Base-by-base conservation (phyloP, 2,888 invertebrate genomes). In the Phymatocera aterrima region DNA sequence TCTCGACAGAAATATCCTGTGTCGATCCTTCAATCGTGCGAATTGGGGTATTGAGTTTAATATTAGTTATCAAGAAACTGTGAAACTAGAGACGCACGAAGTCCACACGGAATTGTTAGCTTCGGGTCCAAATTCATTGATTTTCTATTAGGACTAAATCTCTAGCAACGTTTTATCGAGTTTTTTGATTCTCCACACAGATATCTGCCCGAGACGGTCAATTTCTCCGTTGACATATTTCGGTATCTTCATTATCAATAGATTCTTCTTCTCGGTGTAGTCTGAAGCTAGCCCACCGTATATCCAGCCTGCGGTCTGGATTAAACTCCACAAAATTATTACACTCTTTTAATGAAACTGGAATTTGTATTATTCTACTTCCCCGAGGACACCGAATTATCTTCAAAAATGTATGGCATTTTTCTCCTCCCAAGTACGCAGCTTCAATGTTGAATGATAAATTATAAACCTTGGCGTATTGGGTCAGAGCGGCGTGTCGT, bases 1-100 rank as follows among this genome's bases (percentile, higher is more conserved):
- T 72, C 72, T 15, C 34, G 37, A 3, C 48, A n/a, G 57, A 21
- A 75, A 60, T 57, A 75, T 72, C 72, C 72, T 48, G 48, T 21
- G 68, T 68, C 28, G 68, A 68, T 68, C 6, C 40, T 24, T 28
- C 24, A 12, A 68, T 68, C 24, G 68, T 12, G 43, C 4, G 15
- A 46, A 68, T 68, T 64, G 21, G 15, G 68, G 24, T 46, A 68
- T 68, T 28, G n/a, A 15, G 28, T n/a, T n/a, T n/a, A n/a, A n/a
- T n/a, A n/a, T n/a, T n/a, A n/a, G n/a, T 64, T 64, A 64, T 8
- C 34, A 64, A 34, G 64, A 18, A 6, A 64, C 8, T 64, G 34
- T 6, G 24, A 64, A 12, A 64, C 64, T 34, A 64, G 37, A 21
- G 18, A n/a, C 15, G 34, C 24, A 37, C 8, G 18, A 21, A 34